Percentiles rank a stretch among this genome's conserved stretches.
Conservation (phyloP, 2,797 vertebrate species). For the Rousettus madagascariensis region DNA sequence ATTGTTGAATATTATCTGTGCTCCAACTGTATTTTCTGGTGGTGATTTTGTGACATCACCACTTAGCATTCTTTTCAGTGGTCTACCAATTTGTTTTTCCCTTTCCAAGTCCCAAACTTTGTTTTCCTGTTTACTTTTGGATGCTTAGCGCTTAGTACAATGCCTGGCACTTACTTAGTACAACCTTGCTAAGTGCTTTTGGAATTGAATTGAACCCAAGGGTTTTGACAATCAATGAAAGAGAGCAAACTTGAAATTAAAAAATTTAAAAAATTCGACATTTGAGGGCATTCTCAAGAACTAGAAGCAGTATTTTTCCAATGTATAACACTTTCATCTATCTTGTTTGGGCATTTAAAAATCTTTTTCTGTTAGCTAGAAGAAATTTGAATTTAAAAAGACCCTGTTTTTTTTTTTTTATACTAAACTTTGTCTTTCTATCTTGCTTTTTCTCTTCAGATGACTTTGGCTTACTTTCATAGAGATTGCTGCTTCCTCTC, state of each 20-base stretch:
- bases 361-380: background rate
- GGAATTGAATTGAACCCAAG: background rate
- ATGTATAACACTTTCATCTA: background rate
- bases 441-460: background rate
- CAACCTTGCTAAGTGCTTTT: conserved; percentile 17
- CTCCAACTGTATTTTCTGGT: background rate
- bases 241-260: background rate
- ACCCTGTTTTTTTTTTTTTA: background rate
- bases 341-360: conserved; percentile 5
- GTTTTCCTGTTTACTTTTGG: background rate
- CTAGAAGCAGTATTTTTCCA: background rate
- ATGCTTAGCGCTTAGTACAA: background rate
- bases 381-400: background rate
- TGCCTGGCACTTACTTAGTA: background rate
- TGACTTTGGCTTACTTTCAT: conserved; percentile 14
- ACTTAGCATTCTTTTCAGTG: background rate
- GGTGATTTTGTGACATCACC: background rate
- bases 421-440: background rate
- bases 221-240: background rate
- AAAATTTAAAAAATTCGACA: background rate
- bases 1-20: background rate
- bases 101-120: background rate
- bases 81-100: background rate
- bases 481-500: background rate
- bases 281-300: background rate